Evolutionary conservation across 1,140 invertebrate genomes (phyloP), one percentile per base, ranked within the genome.

Genomic region (Eriosoma lanigerum): DNA sequence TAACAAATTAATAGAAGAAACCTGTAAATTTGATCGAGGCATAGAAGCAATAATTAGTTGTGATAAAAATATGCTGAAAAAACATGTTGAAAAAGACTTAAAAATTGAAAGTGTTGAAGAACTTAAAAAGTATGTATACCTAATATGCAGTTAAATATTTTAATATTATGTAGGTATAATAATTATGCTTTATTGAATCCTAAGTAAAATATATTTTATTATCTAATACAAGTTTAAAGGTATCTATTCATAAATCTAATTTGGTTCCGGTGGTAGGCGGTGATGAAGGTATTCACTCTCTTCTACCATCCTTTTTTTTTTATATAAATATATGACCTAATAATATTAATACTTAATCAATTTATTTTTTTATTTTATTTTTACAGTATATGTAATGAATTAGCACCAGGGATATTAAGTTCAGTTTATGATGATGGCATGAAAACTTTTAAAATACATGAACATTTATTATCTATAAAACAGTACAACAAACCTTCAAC

Each of bases 21-120:
- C 75, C 17, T 78, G 75, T 78, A 48, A 78, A 62, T 78, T 26
- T 48, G 75, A 78, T 46, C 60, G 24, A 62, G 75, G 75, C 17
- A 4, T 78, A 62, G 75, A 78, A 46, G 32, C 75, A 62, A 19
- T 78, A n/a, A 19, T 60, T n/a, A 15, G 17, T 26, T 78, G 52
- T 29, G 17, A 78, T 44, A 62, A 78, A 78, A 9, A 78, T n/a
- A 29, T 0, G 24, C 24, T 78, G 19, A 17, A 6, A 60, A 60
- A 62, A 19, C 21, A 48, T 60, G 6, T 78, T 46, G 12, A 75
- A 2, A 60, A 60, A 46, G 4, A 62, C 15, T 60, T 78, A 15
- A 24, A 78, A 26, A 26, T 60, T 78, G 24, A 46, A 29, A 62
- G 29, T 26, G 17, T 78, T 1, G 32, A 46, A 0, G 75, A 78